Percentiles rank a stretch among this genome's conserved stretches.
phyloP scores from a whole-genome alignment of 1,140 invertebrate species.

The Phocides pigmalion region DNA sequence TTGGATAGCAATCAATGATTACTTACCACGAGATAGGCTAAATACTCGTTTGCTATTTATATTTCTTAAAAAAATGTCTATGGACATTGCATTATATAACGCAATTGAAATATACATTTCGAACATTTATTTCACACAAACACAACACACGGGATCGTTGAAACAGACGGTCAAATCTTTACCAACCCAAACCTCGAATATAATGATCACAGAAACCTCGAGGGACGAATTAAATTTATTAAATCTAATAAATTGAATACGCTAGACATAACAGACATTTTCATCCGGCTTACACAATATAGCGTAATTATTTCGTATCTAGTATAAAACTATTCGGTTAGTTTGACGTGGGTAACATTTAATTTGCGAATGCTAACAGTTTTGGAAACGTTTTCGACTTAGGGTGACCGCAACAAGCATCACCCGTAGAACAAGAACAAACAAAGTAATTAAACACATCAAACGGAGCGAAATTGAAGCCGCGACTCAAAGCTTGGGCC shows the following conservation, averaged over 20 bases:
- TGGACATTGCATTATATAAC: background rate
- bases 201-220: conserved; percentile 10
- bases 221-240: conserved; percentile 16
- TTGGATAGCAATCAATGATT: no score
- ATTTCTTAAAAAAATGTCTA: background rate
- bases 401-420: conserved; percentile 74
- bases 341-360: conserved; percentile 80
- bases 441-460: conserved; percentile 83
- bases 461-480: conserved; percentile 78
- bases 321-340: conserved; percentile 70
- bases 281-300: conserved; percentile 37
- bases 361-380: conserved; percentile 77
- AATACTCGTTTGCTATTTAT: no score
- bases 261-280: conserved; percentile 17
- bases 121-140: background rate
- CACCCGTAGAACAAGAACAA: conserved; percentile 73
- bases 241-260: conserved; percentile 24
- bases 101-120: background rate
- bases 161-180: background rate
- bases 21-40: no score
- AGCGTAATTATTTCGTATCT: conserved; percentile 70
- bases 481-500: conserved; percentile 61
- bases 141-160: background rate
- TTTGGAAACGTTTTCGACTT: conserved; percentile 76
- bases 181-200: conserved; percentile 12